A percentile compares a stretch with the other conserved stretches of the same genome.
Conservation (phyloP, 2,797 vertebrate species). For the Aphelocoma californica region DNA sequence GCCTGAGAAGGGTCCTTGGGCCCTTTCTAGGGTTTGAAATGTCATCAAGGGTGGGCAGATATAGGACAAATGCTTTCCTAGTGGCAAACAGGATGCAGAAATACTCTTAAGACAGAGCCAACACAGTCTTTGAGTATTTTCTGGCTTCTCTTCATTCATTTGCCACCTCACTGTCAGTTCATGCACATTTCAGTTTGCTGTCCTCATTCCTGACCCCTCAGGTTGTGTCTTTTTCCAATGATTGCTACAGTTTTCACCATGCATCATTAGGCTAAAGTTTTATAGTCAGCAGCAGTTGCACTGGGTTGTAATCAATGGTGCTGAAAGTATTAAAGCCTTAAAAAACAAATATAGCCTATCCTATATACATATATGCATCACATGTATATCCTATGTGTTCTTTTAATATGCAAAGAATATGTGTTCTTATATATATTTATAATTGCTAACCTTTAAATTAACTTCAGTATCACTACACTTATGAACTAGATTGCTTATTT, state of each 20-base stretch:
- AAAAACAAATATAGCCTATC: background rate
- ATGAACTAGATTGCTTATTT: conserved; percentile 12
- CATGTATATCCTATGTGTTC: background rate
- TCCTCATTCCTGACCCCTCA: background rate
- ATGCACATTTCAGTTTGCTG: background rate
- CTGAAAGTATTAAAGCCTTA: background rate
- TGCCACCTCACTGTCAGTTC: background rate
- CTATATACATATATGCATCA: background rate
- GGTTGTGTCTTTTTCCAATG: background rate
- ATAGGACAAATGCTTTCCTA: background rate
- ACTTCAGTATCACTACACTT: background rate
- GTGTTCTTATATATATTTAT: background rate
- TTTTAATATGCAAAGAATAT: background rate
- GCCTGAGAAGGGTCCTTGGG: accelerated
- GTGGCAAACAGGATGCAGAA: background rate
- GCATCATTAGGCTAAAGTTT: background rate
- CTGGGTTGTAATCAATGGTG: background rate
- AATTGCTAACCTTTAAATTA: background rate
- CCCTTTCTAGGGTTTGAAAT: background rate
- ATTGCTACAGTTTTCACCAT: background rate
- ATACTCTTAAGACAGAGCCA: background rate
- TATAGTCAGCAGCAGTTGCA: background rate
- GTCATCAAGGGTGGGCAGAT: background rate
- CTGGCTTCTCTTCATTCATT: background rate
- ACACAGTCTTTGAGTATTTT: background rate